Conservation (phyloP, 53 echinoderm and acorn worm genomes). For the Hippasteria phrygiana region DNA sequence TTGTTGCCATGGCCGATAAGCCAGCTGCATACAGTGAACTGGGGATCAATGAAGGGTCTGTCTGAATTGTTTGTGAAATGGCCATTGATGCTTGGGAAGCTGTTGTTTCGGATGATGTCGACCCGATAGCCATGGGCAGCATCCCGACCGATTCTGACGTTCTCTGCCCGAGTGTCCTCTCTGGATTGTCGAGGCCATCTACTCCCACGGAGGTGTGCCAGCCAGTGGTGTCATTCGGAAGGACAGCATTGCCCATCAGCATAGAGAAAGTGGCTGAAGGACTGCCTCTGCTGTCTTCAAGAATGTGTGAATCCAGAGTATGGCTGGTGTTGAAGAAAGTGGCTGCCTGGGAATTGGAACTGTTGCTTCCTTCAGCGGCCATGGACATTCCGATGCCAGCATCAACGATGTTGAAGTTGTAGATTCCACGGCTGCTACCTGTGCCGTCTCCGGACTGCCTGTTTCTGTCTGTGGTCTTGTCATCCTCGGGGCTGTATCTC, state of each 20-base stretch:
- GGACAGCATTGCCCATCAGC: constrained; percentile 14
- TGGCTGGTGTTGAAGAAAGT: constrained; percentile 4
- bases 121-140: not conserved
- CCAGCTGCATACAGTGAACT: constrained; percentile 7
- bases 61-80: not conserved
- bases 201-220: constrained; percentile 11
- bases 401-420: constrained; percentile 25
- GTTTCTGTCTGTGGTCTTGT: not conserved
- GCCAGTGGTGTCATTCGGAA: not conserved
- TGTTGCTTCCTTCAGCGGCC: not conserved
- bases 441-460: not conserved
- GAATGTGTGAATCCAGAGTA: constrained; percentile 27
- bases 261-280: constrained; percentile 6
- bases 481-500: constrained; percentile 32
- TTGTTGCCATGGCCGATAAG: constrained; percentile 42
- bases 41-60: not conserved
- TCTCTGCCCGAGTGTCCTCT: not conserved
- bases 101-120: not conserved
- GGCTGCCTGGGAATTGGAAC: not conserved
- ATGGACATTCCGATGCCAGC: too few species aligned
- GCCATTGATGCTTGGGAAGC: not conserved
- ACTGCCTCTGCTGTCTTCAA: constrained; percentile 25
- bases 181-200: constrained; percentile 8
- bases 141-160: not conserved
- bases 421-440: not conserved